These are phyloP conservation scores for Drosophila ochracea DNA, from an alignment of 2,888 invertebrate genomes.

Conservation along the genomic window DNA sequence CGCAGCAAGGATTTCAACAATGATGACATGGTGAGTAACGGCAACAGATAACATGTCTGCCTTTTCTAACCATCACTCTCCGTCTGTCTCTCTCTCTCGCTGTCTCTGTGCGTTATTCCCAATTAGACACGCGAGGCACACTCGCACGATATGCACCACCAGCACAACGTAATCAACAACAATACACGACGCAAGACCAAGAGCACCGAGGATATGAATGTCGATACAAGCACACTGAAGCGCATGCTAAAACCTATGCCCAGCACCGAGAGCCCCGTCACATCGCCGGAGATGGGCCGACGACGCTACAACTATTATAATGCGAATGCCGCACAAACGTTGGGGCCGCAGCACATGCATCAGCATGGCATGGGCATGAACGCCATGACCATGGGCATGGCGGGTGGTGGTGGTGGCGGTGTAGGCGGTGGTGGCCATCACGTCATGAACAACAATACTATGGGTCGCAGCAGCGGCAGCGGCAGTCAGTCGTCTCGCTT, in stretches of 20 bases:
- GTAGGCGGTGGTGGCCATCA: constrained; percentile 86
- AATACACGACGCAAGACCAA: constrained; percentile 93
- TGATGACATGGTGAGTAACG: constrained; percentile 87
- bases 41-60: background rate
- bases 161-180: constrained; percentile 90
- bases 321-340: constrained; percentile 84
- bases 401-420: constrained; percentile 83
- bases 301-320: constrained; percentile 90
- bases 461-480: constrained; percentile 87
- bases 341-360: constrained; percentile 88
- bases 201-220: constrained; percentile 95
- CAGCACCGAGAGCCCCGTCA: constrained; percentile 94
- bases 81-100: background rate
- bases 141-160: constrained; percentile 89
- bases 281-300: constrained; percentile 95
- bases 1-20: constrained; percentile 87
- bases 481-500: constrained; percentile 89
- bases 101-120: constrained; percentile 2
- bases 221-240: constrained; percentile 91
- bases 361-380: constrained; percentile 67
- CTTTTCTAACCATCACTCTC: constrained; percentile 14
- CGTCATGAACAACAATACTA: constrained; percentile 87
- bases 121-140: constrained; percentile 88
- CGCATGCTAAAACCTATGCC: constrained; percentile 98
- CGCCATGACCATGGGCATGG: constrained; percentile 44